A percentile compares a stretch with the other conserved stretches of the same genome.
phyloP scores from a whole-genome alignment of 2,888 invertebrate genomes.

The Drosophila setosimentum region DNA sequence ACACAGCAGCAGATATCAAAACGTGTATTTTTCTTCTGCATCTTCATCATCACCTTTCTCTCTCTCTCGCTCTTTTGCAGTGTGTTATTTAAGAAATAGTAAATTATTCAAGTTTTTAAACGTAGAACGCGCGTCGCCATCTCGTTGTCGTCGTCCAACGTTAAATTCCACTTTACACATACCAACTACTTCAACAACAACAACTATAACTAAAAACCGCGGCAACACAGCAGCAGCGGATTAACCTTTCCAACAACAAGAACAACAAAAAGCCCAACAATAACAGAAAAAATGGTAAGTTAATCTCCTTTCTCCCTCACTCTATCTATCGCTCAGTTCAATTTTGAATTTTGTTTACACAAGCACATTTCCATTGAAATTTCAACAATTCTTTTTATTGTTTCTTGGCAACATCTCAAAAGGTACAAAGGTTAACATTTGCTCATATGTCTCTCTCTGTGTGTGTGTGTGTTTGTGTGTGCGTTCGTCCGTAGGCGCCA shows the following conservation, averaged over 20 bases:
- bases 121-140: conserved; percentile 65
- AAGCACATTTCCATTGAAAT: conserved; percentile 54
- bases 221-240: conserved; percentile 70
- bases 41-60: conserved; percentile 27
- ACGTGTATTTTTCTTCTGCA: conserved; percentile 42
- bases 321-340: neutral
- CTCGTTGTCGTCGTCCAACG: conserved; percentile 44
- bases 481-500: conserved; percentile 5
- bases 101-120: conserved; percentile 52
- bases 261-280: conserved; percentile 60
- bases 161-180: conserved; percentile 77
- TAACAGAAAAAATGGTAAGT: conserved; percentile 74
- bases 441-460: neutral
- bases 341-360: conserved; percentile 50
- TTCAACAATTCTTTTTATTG: conserved; percentile 36
- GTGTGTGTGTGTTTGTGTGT: neutral
- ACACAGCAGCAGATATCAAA: conserved; percentile 13
- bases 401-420: conserved; percentile 40
- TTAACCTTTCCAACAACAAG: conserved; percentile 70
- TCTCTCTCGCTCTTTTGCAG: conserved; percentile 70
- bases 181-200: conserved; percentile 46
- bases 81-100: conserved; percentile 67
- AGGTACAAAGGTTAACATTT: conserved; percentile 38
- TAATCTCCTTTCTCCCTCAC: conserved; percentile 12
- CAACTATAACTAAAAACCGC: conserved; percentile 39